Percentiles rank a stretch among this genome's conserved stretches.
Evolutionary conservation across 2,888 invertebrate species (phyloP).

Genomic region (Colletes collaris): DNA sequence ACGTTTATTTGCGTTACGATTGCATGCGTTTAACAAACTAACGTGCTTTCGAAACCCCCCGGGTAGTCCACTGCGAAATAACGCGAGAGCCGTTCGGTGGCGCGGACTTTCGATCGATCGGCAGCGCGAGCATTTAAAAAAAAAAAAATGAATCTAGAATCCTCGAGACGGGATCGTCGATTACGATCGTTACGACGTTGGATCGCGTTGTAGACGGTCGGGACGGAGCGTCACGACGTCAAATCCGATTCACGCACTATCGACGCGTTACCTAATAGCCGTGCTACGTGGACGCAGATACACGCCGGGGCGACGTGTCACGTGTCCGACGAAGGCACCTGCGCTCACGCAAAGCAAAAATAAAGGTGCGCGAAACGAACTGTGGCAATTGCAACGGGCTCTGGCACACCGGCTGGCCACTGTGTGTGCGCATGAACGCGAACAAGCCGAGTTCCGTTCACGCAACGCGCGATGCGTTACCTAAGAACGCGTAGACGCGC

Average conservation of each 20-base stretch:
- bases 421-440: no score
- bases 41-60: no score
- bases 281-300: constrained; percentile 76
- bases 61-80: no score
- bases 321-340: constrained; percentile 64
- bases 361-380: constrained; percentile 66
- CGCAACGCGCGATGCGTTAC: constrained; percentile 72
- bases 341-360: constrained; percentile 66
- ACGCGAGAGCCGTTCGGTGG: no score
- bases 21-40: no score
- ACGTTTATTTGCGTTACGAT: no score
- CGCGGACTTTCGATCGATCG: no score
- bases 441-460: constrained; percentile 55
- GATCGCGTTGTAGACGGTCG: constrained; percentile 12
- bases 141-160: no score
- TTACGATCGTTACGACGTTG: no score
- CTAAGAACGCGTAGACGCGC: constrained; percentile 69
- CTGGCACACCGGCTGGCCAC: constrained; percentile 1
- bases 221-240: constrained; percentile 36
- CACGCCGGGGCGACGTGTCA: constrained; percentile 67
- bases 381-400: constrained; percentile 50
- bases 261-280: constrained; percentile 74
- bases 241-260: constrained; percentile 69
- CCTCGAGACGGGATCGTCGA: no score
- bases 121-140: no score